Conservation (phyloP, 2,797 vertebrate species). For the Eulemur rubriventer region DNA sequence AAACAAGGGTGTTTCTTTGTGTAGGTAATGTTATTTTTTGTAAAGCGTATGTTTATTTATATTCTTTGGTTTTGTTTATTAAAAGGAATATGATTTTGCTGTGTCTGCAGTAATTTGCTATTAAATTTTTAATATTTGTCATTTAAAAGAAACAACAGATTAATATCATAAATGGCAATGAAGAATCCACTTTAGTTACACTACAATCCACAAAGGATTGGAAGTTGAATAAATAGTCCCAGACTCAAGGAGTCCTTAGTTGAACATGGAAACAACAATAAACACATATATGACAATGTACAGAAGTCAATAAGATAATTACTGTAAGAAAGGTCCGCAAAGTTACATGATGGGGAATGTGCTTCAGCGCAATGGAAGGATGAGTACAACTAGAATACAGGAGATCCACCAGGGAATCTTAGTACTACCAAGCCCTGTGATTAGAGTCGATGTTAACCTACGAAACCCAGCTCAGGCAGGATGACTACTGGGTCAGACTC, state of each 20-base stretch:
- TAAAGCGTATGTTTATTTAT: slow-evolving; percentile 73
- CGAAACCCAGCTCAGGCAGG: not conserved
- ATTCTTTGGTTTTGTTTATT: slow-evolving; percentile 53
- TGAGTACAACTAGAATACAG: not conserved
- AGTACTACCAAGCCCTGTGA: not conserved
- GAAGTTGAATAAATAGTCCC: not conserved
- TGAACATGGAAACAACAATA: not conserved
- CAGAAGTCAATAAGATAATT: not conserved
- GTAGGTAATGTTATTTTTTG: slow-evolving; percentile 1
- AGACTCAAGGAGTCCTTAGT: not conserved
- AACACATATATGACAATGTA: not conserved
- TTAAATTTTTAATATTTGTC: slow-evolving; percentile 46
- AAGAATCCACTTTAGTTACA: not conserved
- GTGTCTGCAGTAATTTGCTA: not conserved
- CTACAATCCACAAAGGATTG: not conserved
- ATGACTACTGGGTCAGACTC: not conserved
- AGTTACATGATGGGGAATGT: not conserved
- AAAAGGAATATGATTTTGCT: slow-evolving; percentile 47
- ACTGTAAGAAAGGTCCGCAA: not conserved
- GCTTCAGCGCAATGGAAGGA: not conserved
- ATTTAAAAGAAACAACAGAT: slow-evolving; percentile 16
- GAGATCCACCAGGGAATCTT: not conserved
- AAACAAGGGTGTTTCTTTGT: not conserved
- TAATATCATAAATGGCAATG: not conserved
- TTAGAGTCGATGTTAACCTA: not conserved